Conservation (phyloP, 2,888 invertebrate genomes). For the Zaprionus bogoriensis region DNA sequence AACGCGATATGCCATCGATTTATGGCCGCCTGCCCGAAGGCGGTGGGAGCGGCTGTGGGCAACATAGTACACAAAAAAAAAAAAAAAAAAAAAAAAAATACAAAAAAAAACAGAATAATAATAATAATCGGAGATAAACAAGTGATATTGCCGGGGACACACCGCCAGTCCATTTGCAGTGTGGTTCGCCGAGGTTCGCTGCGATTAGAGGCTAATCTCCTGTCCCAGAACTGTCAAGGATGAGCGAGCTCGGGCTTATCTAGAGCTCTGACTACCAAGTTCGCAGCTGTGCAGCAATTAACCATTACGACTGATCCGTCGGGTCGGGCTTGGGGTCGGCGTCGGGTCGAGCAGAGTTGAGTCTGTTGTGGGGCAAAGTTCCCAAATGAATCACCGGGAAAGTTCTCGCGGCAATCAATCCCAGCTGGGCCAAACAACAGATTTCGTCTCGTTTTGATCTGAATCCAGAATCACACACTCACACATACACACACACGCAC, state of each 20-base stretch:
- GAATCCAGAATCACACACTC: slow-evolving; percentile 3
- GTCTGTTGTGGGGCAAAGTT: background rate
- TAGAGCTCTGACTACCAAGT: background rate
- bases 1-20: slow-evolving; percentile 34
- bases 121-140: slow-evolving; percentile 13
- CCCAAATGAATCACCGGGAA: background rate
- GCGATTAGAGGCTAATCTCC: slow-evolving; percentile 18
- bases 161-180: background rate
- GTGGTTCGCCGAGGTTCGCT: background rate
- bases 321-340: too few relatives aligned
- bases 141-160: slow-evolving; percentile 3
- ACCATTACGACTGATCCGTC: background rate
- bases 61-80: background rate
- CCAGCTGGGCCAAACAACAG: slow-evolving; percentile 5
- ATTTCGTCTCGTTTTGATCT: background rate
- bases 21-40: slow-evolving; percentile 24
- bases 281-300: background rate
- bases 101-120: background rate
- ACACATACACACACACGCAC: background rate
- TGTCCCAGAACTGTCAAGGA: slow-evolving; percentile 23
- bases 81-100: background rate
- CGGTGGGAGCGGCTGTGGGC: background rate
- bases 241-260: slow-evolving; percentile 15
- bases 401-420: background rate
- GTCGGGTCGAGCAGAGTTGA: background rate